These are phyloP conservation scores for Oligia latruncula DNA, from an alignment of 2,888 invertebrate species.

Conservation along the genomic window DNA sequence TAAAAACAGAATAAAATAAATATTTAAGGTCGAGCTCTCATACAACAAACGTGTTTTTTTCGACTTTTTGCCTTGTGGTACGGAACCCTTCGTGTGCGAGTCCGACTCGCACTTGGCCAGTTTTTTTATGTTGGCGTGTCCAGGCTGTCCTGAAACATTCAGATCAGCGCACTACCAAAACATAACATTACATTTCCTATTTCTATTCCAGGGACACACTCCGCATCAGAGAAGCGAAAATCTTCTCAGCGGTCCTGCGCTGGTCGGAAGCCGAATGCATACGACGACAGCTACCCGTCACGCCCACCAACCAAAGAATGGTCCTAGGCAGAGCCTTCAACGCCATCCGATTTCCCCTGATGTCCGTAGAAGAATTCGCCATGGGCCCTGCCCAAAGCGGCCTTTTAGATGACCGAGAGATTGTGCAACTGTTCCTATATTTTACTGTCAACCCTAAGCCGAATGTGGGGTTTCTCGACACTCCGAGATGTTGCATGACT, in stretches of 20 bases:
- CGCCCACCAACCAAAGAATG: slow-evolving; percentile 92
- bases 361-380: slow-evolving; percentile 96
- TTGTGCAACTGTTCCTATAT: slow-evolving; percentile 93
- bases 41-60: too few species aligned
- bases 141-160: not conserved
- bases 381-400: slow-evolving; percentile 94
- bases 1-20: too few species aligned
- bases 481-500: slow-evolving; percentile 94
- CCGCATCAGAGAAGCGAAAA: slow-evolving; percentile 93
- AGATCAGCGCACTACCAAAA: not conserved
- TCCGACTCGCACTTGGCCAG: too few species aligned
- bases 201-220: slow-evolving; percentile 92
- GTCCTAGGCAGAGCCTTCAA: slow-evolving; percentile 93
- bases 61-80: too few species aligned
- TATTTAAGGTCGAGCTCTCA: too few species aligned
- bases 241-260: slow-evolving; percentile 93
- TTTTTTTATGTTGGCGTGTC: not conserved
- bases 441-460: slow-evolving; percentile 95
- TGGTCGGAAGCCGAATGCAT: slow-evolving; percentile 94
- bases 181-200: not conserved
- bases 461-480: slow-evolving; percentile 92
- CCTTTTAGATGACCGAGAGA: slow-evolving; percentile 93
- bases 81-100: too few species aligned
- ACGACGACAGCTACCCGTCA: slow-evolving; percentile 91
- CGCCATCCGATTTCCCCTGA: slow-evolving; percentile 94